Evolutionary conservation across 2,113 vertebrate species (phyloP).

Genomic region (Catharus minimus): DNA sequence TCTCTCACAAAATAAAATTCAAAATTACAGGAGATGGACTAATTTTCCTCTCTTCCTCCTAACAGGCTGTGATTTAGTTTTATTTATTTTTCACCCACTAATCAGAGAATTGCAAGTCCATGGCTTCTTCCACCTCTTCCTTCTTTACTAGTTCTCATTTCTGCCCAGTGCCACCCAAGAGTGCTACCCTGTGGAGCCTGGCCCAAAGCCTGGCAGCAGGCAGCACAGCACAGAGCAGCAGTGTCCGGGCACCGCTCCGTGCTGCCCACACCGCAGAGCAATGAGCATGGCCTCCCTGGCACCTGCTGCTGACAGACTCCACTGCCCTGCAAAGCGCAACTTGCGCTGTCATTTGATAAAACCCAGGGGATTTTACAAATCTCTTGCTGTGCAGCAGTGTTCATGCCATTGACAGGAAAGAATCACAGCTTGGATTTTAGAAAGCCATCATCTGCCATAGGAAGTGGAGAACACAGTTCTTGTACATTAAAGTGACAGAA

Average conservation of each 20-base stretch:
- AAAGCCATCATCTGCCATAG: background rate
- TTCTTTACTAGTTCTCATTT: background rate
- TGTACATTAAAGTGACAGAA: background rate
- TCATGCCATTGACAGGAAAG: background rate
- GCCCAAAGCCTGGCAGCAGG: background rate
- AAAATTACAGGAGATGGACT: background rate
- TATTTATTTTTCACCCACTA: background rate
- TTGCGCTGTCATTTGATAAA: background rate
- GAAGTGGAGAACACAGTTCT: background rate
- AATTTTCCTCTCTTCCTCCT: background rate
- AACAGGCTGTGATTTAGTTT: background rate
- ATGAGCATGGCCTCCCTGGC: fast-evolving
- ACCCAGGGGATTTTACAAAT: background rate
- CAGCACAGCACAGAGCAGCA: fast-evolving
- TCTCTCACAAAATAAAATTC: background rate
- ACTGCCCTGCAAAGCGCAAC: background rate
- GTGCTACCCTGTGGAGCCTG: background rate
- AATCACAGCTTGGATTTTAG: background rate
- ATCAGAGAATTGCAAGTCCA: background rate
- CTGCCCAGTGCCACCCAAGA: background rate
- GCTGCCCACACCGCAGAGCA: background rate
- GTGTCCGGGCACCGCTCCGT: fast-evolving
- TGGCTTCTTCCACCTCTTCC: background rate
- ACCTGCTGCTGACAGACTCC: background rate
- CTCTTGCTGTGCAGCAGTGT: background rate